phyloP scores from a whole-genome alignment of 2,797 vertebrate genomes.

The Sebastolobus altivelis region DNA sequence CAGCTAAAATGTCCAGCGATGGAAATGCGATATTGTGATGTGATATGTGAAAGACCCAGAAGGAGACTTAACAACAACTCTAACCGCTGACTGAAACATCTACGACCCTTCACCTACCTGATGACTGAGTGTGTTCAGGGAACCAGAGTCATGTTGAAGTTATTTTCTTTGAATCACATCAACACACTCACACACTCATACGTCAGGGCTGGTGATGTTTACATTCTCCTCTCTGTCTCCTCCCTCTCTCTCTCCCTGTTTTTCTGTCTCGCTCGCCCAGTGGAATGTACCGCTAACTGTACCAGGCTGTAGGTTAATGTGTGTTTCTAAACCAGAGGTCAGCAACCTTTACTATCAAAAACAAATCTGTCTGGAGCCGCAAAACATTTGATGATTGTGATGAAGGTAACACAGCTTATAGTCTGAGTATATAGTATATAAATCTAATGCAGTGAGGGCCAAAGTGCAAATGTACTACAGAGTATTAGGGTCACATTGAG shows the following conservation, averaged over 20 bases:
- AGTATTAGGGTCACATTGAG: too few species aligned
- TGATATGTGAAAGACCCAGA: neutral
- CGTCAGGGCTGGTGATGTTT: slow-evolving; percentile 26
- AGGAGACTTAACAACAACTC: neutral
- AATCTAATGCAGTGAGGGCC: too few species aligned
- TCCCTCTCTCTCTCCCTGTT: neutral
- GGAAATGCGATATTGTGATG: neutral
- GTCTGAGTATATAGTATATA: too few species aligned
- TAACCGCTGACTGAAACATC: neutral
- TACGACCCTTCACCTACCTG: too few species aligned
- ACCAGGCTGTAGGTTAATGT: neutral
- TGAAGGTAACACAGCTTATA: too few species aligned
- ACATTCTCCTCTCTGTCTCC: neutral
- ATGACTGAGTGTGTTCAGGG: neutral
- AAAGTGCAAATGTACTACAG: too few species aligned
- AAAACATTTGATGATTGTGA: too few species aligned
- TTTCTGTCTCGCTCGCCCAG: neutral
- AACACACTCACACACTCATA: neutral
- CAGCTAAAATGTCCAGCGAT: too few species aligned
- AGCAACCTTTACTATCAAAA: neutral
- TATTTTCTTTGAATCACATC: neutral
- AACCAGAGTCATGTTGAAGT: neutral
- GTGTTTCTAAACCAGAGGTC: neutral
- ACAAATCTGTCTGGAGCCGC: neutral
- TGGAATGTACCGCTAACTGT: neutral